Base-by-base conservation (phyloP, 2,113 vertebrate genomes). In the Cettia cetti region DNA sequence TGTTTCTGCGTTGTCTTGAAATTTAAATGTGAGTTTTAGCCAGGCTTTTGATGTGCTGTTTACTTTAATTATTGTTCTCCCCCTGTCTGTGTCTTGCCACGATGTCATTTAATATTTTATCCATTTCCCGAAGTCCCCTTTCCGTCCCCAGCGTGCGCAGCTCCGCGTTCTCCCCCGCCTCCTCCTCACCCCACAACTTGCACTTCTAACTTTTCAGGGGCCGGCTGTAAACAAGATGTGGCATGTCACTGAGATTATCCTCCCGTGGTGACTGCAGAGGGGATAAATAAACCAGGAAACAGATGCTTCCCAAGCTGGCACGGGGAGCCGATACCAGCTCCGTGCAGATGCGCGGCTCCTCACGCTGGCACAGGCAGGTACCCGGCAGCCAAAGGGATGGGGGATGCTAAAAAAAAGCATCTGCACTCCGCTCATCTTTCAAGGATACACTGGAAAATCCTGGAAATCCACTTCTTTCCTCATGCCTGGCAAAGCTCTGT, bases 31-130 rank as follows among this genome's bases (percentile, higher is more conserved):
- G 42, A 60, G 92, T 91, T 98, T 98, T 92, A 97, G 95, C 97
- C 92, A 85, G 94, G 90, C 82, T 96, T 98, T 96, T 97, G 97
- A 98, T 97, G 97, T 78, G 94, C 97, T 98, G 97, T 97, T 98
- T 98, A 97, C 96, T 97, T 97, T 97, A 97, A 97, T 98, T 97
- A 98, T 75, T 70, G 91, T 96, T 89, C 97, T 96, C 87, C 79
- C 95, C 94, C 94, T 96, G 93, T 95, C 96, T 85, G 82, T 92
- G 96, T 71, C 97, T 97, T 94, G 96, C 97, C 96, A 97, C 17
- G 5, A 82, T 86, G 94, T 92, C 80, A 63, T 87, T 98, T 91
- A 96, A 97, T 98, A 95, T 97, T 98, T 97, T 78, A 98, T 96
- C 82, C 96, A 33, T 97, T 86, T 97, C 94, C 91, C 69, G 65